These are phyloP conservation scores for Ferdinandea cuprea DNA, from an alignment of 2,888 invertebrate species.

Conservation along the genomic window DNA sequence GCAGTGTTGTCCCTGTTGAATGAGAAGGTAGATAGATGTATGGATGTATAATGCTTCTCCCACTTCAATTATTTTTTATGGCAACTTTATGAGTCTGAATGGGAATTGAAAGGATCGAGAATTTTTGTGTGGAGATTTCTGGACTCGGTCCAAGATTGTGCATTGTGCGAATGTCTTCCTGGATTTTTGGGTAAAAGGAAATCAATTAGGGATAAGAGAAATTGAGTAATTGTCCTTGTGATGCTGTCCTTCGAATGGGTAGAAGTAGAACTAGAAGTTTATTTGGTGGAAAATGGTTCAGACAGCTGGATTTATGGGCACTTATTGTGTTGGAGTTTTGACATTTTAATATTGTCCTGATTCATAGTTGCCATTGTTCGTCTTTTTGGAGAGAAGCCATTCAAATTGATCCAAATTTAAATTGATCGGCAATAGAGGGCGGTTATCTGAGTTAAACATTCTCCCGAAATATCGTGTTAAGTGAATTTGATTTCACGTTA, in stretches of 20 bases:
- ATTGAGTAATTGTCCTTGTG: conserved; percentile 73
- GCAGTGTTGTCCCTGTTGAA: conserved; percentile 14
- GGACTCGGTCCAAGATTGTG: conserved; percentile 65
- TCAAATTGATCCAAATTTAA: background rate
- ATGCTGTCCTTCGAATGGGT: conserved; percentile 45
- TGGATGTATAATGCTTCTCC: conserved; percentile 15
- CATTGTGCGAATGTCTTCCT: conserved; percentile 67
- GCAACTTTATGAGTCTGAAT: conserved; percentile 63
- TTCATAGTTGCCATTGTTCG: background rate
- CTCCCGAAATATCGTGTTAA: no score
- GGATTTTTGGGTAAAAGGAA: conserved; percentile 68
- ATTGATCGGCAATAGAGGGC: background rate
- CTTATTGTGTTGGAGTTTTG: conserved; percentile 43
- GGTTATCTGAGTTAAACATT: background rate
- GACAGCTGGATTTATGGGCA: conserved; percentile 67
- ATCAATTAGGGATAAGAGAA: conserved; percentile 72
- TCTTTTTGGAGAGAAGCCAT: conserved; percentile 3
- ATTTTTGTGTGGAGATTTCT: conserved; percentile 58
- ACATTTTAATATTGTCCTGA: conserved; percentile 29
- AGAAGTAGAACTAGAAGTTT: conserved; percentile 31
- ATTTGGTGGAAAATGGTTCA: conserved; percentile 41
- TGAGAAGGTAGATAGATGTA: no score
- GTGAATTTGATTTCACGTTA: no score
- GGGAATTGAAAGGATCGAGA: conserved; percentile 51
- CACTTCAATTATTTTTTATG: conserved; percentile 13